These are phyloP conservation scores for Pangasianodon gigas DNA, from an alignment of 2,113 vertebrate species.

Conservation along the genomic window DNA sequence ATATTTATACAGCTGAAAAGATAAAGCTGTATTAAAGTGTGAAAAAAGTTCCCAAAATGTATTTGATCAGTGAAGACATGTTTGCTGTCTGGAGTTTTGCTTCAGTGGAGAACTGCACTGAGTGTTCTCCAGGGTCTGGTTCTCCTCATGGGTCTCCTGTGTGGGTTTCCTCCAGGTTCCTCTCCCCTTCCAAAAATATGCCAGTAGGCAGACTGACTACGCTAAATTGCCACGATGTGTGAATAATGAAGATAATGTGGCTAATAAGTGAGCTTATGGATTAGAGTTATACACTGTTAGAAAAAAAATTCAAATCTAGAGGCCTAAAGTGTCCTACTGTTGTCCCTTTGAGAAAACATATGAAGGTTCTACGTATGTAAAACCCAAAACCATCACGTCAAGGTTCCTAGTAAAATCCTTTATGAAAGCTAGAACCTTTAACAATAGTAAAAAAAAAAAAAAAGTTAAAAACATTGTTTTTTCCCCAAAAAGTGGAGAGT, in stretches of 20 bases:
- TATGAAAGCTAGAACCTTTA: not conserved
- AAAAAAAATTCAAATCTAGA: not conserved
- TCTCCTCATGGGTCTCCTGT: not conserved
- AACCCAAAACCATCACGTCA: not conserved
- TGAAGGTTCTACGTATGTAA: not conserved
- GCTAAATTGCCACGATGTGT: not conserved
- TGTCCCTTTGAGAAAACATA: not conserved
- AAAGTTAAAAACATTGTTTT: too few species aligned
- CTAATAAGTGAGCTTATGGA: not conserved
- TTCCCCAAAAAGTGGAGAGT: not conserved
- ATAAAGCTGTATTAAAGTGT: not conserved
- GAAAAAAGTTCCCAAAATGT: not conserved
- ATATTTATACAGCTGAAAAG: slow-evolving; percentile 8
- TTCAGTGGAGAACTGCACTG: not conserved
- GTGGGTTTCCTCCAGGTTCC: not conserved
- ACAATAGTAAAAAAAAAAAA: not conserved
- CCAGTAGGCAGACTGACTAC: not conserved
- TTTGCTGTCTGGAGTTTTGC: not conserved
- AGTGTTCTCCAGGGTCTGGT: not conserved
- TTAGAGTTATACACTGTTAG: not conserved
- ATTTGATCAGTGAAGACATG: not conserved
- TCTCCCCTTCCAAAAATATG: not conserved
- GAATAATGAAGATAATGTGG: not conserved
- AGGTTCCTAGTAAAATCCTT: not conserved
- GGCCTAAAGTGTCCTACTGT: not conserved